Evolutionary conservation across 1,140 invertebrate species (phyloP).

Genomic region (Tetraneura akinire): DNA sequence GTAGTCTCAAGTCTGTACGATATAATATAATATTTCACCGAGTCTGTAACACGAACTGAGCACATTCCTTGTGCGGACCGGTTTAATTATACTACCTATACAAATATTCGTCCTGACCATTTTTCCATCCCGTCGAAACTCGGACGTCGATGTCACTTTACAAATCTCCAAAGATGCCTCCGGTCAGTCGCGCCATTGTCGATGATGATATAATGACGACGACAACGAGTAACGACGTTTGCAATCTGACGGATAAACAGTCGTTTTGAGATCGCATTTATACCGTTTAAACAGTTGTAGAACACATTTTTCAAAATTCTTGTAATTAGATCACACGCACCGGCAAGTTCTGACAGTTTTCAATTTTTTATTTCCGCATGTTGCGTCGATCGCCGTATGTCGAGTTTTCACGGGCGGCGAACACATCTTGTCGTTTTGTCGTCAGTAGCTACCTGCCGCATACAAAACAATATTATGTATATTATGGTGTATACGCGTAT

Average conservation of each 20-base stretch:
- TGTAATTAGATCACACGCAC: too few relatives aligned
- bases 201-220: too few relatives aligned
- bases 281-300: conserved; percentile 29
- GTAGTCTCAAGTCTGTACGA: too few relatives aligned
- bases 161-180: too few relatives aligned
- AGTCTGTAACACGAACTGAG: too few relatives aligned
- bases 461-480: too few relatives aligned
- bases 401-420: conserved; percentile 20
- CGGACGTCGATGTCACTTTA: not conserved
- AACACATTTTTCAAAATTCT: conserved; percentile 31
- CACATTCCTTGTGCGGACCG: conserved; percentile 40
- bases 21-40: conserved; percentile 12
- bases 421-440: too few relatives aligned
- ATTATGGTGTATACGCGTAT: not conserved
- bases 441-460: too few relatives aligned
- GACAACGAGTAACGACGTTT: too few relatives aligned
- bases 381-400: conserved; percentile 28
- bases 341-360: not conserved
- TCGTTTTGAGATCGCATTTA: conserved; percentile 32
- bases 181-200: not conserved
- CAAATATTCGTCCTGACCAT: conserved; percentile 10
- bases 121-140: not conserved
- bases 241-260: conserved; percentile 31
- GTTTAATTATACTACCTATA: conserved; percentile 30
- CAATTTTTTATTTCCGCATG: not conserved